phyloP scores from a whole-genome alignment of 2,113 vertebrate species.

The Callaeas wilsoni region DNA sequence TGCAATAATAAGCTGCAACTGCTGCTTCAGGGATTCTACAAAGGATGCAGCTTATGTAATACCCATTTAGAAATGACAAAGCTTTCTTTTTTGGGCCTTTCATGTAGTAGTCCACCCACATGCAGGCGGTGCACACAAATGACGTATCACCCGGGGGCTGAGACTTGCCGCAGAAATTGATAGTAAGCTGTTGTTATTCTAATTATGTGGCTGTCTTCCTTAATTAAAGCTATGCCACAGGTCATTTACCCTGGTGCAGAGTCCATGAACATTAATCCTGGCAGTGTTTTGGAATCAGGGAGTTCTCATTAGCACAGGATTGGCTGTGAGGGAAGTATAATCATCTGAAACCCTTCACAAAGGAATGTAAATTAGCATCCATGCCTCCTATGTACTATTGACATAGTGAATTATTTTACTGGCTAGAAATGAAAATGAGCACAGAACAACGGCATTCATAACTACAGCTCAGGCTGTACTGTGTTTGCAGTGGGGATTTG shows the following conservation, averaged over 20 bases:
- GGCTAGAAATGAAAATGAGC: conserved; percentile 24
- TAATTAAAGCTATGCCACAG: conserved; percentile 57
- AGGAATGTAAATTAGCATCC: conserved; percentile 47
- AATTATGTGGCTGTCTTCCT: conserved; percentile 44
- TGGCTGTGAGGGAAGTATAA: conserved; percentile 17
- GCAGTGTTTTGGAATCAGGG: conserved; percentile 39
- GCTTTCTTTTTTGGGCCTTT: conserved; percentile 55
- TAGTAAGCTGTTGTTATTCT: conserved; percentile 53
- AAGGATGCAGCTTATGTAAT: conserved; percentile 47
- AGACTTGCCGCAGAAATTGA: conserved; percentile 43
- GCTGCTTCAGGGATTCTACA: conserved; percentile 56
- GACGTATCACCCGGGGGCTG: conserved; percentile 23
- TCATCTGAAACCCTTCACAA: conserved; percentile 43
- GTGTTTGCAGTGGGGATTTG: conserved; percentile 15
- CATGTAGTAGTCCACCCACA: conserved; percentile 59
- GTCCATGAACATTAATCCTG: conserved; percentile 38
- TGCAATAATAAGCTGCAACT: conserved; percentile 4
- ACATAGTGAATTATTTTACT: conserved; percentile 57
- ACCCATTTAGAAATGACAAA: conserved; percentile 53
- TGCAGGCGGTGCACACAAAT: conserved; percentile 26
- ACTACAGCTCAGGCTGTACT: neutral
- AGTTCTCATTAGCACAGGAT: conserved; percentile 42
- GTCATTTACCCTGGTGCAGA: conserved; percentile 45
- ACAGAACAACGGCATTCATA: neutral
- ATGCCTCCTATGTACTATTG: conserved; percentile 48